Conservation (phyloP, 2,888 invertebrate genomes). For the Drosophila sordidula region DNA sequence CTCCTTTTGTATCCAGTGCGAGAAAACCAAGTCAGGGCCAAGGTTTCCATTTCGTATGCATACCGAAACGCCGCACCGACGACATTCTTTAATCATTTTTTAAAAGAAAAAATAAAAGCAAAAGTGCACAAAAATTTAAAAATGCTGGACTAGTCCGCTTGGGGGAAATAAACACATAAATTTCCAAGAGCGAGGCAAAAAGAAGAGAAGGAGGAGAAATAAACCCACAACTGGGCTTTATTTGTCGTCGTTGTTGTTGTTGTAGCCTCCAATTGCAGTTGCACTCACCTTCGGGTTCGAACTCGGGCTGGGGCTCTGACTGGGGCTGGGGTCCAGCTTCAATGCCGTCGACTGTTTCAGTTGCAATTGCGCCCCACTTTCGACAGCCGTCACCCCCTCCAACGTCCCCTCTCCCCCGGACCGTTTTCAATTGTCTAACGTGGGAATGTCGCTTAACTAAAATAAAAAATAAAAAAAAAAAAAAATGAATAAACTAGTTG, state of each 20-base stretch:
- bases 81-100: constrained; percentile 55
- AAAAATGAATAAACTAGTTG: constrained; percentile 29
- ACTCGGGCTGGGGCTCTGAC: constrained; percentile 1
- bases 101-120: constrained; percentile 1
- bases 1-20: constrained; percentile 37
- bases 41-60: constrained; percentile 60
- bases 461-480: constrained; percentile 13
- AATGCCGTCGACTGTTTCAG: constrained; percentile 39
- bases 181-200: constrained; percentile 5
- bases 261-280: constrained; percentile 32
- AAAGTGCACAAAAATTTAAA: constrained; percentile 30
- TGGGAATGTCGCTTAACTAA: constrained; percentile 46
- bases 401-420: constrained; percentile 6
- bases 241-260: neutral
- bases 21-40: constrained; percentile 63
- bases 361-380: constrained; percentile 50
- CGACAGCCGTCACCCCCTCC: constrained; percentile 7
- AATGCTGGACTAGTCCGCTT: constrained; percentile 29
- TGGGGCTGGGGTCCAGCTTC: constrained; percentile 22
- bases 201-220: neutral
- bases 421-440: constrained; percentile 47
- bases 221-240: constrained; percentile 31
- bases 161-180: constrained; percentile 21
- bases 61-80: constrained; percentile 10
- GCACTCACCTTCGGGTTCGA: constrained; percentile 36